Percentiles rank a stretch among this genome's conserved stretches.
These are phyloP conservation scores for Ptychodera flava DNA, from an alignment of 35 echinoderm and acorn worm genomes.

Conservation along the genomic window DNA sequence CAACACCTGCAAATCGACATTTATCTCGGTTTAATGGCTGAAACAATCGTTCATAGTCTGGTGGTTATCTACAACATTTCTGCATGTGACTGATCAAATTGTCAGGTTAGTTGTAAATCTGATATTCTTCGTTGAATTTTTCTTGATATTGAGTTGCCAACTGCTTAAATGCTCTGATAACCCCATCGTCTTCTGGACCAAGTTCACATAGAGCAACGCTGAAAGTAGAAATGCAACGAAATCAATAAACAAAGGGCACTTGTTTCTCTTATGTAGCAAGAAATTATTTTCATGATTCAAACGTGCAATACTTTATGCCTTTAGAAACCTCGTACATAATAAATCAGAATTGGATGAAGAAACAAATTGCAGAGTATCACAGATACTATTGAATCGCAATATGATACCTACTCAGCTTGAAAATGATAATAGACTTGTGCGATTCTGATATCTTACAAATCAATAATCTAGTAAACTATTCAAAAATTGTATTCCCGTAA, in stretches of 20 bases:
- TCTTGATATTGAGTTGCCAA: background rate
- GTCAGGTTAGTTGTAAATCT: no score
- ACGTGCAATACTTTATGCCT: background rate
- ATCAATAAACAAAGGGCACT: background rate
- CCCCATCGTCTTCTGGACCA: background rate
- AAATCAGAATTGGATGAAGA: background rate
- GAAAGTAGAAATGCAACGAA: background rate
- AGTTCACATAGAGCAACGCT: background rate
- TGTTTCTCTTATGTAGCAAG: background rate
- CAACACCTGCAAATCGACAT: no score
- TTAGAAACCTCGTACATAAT: background rate
- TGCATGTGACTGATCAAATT: no score
- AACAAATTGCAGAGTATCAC: background rate
- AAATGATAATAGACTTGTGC: no score
- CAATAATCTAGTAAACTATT: no score
- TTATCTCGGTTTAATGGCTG: no score
- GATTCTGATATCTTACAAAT: no score
- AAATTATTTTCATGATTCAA: background rate
- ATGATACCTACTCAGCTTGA: no score
- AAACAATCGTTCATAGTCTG: no score
- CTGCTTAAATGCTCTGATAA: background rate
- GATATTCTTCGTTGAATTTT: background rate
- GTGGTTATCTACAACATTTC: no score
- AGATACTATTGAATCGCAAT: background rate
- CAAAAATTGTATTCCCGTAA: no score